Conservation (phyloP, 1,140 invertebrate genomes). For the Hylyphantes graminicola region DNA sequence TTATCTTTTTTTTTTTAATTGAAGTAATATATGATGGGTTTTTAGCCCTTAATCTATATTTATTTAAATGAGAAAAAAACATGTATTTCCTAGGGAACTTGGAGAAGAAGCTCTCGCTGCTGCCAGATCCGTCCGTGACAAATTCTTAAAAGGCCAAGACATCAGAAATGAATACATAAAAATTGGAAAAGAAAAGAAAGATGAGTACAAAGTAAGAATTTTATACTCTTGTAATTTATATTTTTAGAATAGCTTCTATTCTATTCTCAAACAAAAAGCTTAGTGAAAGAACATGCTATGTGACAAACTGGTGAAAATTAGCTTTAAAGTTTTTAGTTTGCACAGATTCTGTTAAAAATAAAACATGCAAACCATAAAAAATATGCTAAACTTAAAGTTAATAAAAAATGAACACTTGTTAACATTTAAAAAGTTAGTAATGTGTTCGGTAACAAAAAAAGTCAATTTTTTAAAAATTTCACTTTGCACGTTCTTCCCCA, state of each 20-base stretch:
- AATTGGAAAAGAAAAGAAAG: slow-evolving; percentile 47
- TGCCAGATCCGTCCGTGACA: slow-evolving; percentile 32
- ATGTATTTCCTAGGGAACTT: slow-evolving; percentile 21
- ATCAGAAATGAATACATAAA: slow-evolving; percentile 43
- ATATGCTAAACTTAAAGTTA: too few relatives aligned
- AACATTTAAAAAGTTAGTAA: too few relatives aligned
- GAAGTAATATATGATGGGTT: background rate
- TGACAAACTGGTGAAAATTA: too few relatives aligned
- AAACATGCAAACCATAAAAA: too few relatives aligned
- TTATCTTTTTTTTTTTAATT: background rate
- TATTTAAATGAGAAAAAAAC: background rate
- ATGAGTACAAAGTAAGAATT: slow-evolving; percentile 38
- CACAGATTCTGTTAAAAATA: too few relatives aligned
- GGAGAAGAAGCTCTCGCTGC: slow-evolving; percentile 28
- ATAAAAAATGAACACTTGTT: too few relatives aligned
- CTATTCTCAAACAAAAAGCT: background rate
- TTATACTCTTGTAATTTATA: background rate
- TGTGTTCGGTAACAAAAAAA: too few relatives aligned
- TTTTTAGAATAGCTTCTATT: background rate
- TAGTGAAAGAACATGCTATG: too few relatives aligned
- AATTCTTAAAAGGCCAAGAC: slow-evolving; percentile 38
- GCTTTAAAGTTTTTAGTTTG: too few relatives aligned
- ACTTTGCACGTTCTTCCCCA: too few relatives aligned
- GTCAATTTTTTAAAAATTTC: too few relatives aligned
- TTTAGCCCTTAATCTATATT: background rate